Conservation (phyloP, 2,888 invertebrate species). For the Brachynemurus nebulosus region DNA sequence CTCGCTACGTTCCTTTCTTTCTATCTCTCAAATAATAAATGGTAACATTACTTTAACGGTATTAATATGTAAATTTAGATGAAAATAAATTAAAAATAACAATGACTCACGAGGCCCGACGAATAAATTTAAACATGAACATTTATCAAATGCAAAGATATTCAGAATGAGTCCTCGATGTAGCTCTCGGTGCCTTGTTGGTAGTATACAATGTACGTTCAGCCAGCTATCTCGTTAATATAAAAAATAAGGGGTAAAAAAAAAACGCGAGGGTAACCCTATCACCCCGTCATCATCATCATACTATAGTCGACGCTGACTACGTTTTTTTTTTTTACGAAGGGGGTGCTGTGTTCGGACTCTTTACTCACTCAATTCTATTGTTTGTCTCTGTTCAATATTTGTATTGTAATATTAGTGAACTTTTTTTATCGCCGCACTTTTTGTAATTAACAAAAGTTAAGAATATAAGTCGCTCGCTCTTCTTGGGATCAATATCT, state of each 20-base stretch:
- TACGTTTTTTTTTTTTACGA: too few relatives aligned
- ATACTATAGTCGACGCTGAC: too few relatives aligned
- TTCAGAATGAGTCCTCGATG: constrained; percentile 8
- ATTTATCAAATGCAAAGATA: constrained; percentile 12
- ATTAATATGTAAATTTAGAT: constrained; percentile 6
- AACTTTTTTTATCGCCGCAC: neutral
- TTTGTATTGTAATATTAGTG: too few relatives aligned
- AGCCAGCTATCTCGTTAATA: constrained; percentile 10
- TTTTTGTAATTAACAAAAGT: constrained; percentile 1
- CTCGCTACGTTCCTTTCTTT: too few relatives aligned
- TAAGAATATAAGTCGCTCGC: neutral
- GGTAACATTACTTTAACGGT: constrained; percentile 1
- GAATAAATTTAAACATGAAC: constrained; percentile 6
- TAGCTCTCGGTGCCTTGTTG: too few relatives aligned
- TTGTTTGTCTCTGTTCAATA: too few relatives aligned
- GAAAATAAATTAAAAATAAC: constrained; percentile 8
- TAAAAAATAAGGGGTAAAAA: constrained; percentile 12
- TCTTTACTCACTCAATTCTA: too few relatives aligned
- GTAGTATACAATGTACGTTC: too few relatives aligned
- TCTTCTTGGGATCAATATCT: neutral
- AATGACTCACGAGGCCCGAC: constrained; percentile 8
- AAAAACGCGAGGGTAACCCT: constrained; percentile 12
- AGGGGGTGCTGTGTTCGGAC: too few relatives aligned
- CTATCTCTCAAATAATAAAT: constrained; percentile 2
- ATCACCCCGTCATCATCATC: constrained; percentile 6